Percentiles rank a stretch among this genome's conserved stretches.
Conservation (phyloP, 2,113 vertebrate species). For the Zosterops borbonicus region DNA sequence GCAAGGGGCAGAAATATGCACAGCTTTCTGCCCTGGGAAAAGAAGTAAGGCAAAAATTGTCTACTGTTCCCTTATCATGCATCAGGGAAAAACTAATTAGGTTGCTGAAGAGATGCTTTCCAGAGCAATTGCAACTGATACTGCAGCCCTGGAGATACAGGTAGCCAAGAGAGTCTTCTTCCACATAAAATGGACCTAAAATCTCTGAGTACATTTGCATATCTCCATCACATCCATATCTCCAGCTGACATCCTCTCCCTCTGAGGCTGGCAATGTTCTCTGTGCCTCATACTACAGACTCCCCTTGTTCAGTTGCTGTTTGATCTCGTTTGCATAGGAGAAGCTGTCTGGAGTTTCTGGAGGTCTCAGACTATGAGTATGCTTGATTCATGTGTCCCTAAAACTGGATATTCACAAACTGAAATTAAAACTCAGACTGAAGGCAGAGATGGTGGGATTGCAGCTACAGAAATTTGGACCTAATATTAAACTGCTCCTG, state of each 20-base stretch:
- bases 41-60: neutral
- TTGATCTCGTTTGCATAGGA: neutral
- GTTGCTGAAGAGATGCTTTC: neutral
- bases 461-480: neutral
- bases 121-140: neutral
- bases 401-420: neutral
- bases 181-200: neutral
- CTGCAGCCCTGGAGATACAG: neutral
- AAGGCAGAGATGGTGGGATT: neutral
- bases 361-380: neutral
- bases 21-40: neutral
- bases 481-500: neutral
- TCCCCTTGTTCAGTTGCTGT: neutral
- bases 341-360: neutral
- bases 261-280: neutral
- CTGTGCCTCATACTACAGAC: neutral
- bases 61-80: neutral
- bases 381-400: neutral
- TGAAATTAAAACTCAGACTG: neutral
- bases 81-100: neutral
- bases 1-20: neutral
- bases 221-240: neutral
- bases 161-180: neutral
- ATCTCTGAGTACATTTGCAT: neutral
- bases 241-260: neutral